Conservation (phyloP, 2,797 vertebrate species). For the Heterohyrax brucei region DNA sequence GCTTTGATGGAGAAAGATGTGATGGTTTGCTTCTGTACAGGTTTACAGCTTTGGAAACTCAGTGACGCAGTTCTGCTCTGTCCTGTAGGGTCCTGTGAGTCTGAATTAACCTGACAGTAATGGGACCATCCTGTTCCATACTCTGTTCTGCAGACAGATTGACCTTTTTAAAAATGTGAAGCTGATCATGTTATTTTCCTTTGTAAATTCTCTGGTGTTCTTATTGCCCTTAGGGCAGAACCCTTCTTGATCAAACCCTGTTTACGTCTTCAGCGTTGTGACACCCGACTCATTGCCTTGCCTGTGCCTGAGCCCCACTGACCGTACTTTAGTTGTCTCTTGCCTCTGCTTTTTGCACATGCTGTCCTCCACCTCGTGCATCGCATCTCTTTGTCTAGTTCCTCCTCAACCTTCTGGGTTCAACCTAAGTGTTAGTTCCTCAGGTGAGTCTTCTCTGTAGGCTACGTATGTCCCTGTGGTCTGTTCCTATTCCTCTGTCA, state of each 20-base stretch:
- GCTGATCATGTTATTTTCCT: neutral
- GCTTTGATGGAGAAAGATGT: neutral
- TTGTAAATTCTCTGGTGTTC: neutral
- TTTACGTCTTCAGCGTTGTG: neutral
- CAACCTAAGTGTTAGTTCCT: constrained; percentile 47
- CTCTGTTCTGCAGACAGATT: neutral
- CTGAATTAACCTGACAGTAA: neutral
- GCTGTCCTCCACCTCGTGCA: neutral
- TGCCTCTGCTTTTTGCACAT: neutral
- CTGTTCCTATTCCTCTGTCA: neutral
- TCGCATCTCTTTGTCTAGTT: constrained; percentile 16
- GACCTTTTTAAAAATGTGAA: neutral
- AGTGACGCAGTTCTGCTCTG: too few relatives aligned
- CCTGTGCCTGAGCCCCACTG: neutral
- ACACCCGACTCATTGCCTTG: neutral
- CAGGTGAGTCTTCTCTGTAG: neutral
- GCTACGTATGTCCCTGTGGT: neutral
- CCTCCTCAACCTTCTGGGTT: neutral
- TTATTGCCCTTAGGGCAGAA: neutral
- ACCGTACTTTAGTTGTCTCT: neutral
- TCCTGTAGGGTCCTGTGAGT: neutral
- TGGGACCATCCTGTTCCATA: neutral
- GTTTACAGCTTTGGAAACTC: too few relatives aligned
- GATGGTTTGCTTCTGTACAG: neutral
- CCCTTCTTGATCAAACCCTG: neutral